These are phyloP conservation scores for Athetis lepigone DNA, from an alignment of 2,888 invertebrate genomes.

Conservation along the genomic window DNA sequence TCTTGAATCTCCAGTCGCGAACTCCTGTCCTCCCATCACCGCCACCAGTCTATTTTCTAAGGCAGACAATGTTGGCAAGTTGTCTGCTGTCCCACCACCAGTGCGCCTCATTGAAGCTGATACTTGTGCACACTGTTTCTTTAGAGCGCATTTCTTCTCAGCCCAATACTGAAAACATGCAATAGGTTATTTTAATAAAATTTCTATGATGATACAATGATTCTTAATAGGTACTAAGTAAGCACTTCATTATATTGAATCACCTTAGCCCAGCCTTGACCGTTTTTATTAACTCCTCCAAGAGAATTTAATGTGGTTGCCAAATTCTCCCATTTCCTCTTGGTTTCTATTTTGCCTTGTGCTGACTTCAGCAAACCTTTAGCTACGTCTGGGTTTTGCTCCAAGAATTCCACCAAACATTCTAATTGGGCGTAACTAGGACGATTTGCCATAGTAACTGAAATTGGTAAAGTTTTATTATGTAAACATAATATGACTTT, in stretches of 20 bases:
- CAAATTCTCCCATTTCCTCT: conserved; percentile 4
- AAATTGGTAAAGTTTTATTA: not conserved
- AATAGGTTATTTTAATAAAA: too few species aligned
- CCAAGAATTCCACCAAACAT: conserved; percentile 11
- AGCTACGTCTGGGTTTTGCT: conserved; percentile 9
- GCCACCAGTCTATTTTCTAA: not conserved
- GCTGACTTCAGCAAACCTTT: conserved; percentile 7
- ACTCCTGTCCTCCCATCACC: conserved; percentile 4
- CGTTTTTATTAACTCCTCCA: conserved; percentile 4
- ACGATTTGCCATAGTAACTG: conserved; percentile 1
- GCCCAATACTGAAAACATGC: too few species aligned
- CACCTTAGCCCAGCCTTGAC: conserved; percentile 14
- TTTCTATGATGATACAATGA: too few species aligned
- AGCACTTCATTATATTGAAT: conserved; percentile 2
- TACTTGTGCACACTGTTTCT: too few species aligned
- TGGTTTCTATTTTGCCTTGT: conserved; percentile 12
- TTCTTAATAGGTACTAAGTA: too few species aligned
- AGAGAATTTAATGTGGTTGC: conserved; percentile 7
- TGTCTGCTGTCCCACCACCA: too few species aligned
- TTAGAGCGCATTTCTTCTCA: too few species aligned
- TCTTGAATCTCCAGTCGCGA: not conserved
- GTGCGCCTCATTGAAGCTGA: too few species aligned
- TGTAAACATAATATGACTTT: not conserved
- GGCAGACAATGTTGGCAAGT: too few species aligned
- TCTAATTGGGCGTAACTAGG: conserved; percentile 2